A percentile compares a stretch with the other conserved stretches of the same genome.
Conservation (phyloP, 2,888 invertebrate genomes). For the Lycocerus yunnanus region DNA sequence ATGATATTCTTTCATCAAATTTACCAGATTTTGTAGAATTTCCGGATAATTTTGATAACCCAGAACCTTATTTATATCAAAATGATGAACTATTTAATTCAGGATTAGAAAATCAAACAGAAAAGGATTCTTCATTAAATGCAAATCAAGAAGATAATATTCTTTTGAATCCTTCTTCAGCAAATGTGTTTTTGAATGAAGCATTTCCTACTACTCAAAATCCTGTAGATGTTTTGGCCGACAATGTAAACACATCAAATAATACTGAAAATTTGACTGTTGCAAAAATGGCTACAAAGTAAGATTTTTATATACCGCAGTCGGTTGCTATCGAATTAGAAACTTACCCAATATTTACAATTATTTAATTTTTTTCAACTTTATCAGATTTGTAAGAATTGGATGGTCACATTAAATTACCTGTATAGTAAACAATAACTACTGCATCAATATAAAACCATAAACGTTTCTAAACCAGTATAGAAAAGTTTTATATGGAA, state of each 20-base stretch:
- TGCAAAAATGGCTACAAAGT: background rate
- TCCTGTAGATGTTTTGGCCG: slow-evolving; percentile 38
- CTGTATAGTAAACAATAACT: too few relatives aligned
- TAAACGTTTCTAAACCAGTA: too few relatives aligned
- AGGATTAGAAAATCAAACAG: background rate
- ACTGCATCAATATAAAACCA: too few relatives aligned
- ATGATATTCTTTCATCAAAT: background rate
- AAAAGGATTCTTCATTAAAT: background rate
- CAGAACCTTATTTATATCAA: background rate
- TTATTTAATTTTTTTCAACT: too few relatives aligned
- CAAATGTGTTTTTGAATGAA: background rate
- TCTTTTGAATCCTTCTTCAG: background rate
- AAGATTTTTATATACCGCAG: background rate
- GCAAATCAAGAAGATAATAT: background rate
- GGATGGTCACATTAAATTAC: too few relatives aligned
- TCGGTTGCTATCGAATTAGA: too few relatives aligned
- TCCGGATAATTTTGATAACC: background rate
- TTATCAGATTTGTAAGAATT: too few relatives aligned
- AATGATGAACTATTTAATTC: background rate
- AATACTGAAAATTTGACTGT: slow-evolving; percentile 19
- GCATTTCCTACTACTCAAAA: background rate
- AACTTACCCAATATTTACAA: too few relatives aligned
- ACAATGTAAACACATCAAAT: slow-evolving; percentile 41
- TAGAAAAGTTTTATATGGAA: too few relatives aligned
- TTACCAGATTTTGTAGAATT: background rate